Conservation (phyloP, 2,797 vertebrate genomes). For the Crypturellus tataupa region DNA sequence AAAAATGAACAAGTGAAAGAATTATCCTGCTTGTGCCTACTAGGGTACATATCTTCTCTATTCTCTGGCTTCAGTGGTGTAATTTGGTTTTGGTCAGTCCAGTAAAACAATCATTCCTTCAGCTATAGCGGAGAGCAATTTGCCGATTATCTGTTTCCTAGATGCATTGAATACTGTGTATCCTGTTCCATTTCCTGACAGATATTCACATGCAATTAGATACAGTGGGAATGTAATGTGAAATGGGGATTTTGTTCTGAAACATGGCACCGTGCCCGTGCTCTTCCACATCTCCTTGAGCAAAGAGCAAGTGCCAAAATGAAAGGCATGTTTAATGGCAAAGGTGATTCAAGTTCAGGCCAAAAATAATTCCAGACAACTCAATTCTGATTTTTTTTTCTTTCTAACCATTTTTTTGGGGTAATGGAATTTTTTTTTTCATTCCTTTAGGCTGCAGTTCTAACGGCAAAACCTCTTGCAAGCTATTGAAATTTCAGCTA, state of each 20-base stretch:
- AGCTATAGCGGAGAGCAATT: conserved; percentile 45
- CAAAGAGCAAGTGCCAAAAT: conserved; percentile 61
- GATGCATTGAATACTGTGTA: conserved; percentile 56
- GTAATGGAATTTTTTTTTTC: neutral
- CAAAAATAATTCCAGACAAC: conserved; percentile 74
- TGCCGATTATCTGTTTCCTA: conserved; percentile 52
- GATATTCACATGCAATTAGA: conserved; percentile 67
- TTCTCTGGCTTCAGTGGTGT: neutral
- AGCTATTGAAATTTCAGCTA: conserved; percentile 46
- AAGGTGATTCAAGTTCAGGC: conserved; percentile 70
- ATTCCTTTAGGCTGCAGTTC: neutral
- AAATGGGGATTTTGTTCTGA: conserved; percentile 72
- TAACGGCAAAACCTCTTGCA: conserved; percentile 33
- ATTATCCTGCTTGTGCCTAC: neutral
- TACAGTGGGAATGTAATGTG: conserved; percentile 49
- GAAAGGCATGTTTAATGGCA: conserved; percentile 65
- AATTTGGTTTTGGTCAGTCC: neutral
- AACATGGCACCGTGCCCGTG: conserved; percentile 47
- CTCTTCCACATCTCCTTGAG: conserved; percentile 56
- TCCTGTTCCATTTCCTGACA: conserved; percentile 71
- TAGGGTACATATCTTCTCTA: neutral
- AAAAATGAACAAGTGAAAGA: neutral
- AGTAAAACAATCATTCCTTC: conserved; percentile 57
- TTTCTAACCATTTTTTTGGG: conserved; percentile 5
- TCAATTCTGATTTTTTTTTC: conserved; percentile 49